phyloP scores from a whole-genome alignment of 2,888 invertebrate genomes.

The Antitype chi region DNA sequence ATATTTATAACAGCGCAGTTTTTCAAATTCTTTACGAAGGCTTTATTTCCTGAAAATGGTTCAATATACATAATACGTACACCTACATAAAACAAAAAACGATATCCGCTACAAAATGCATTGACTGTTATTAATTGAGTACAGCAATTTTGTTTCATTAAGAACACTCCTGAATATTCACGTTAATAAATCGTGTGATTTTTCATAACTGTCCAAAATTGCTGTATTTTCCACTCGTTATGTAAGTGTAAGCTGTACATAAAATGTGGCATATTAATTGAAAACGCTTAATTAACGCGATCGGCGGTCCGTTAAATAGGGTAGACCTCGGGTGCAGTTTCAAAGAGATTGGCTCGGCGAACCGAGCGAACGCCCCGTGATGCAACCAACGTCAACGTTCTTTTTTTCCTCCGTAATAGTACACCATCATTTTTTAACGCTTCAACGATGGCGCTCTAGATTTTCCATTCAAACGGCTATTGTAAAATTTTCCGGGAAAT shows the following conservation, averaged over 20 bases:
- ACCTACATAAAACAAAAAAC: neutral
- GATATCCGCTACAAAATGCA: neutral
- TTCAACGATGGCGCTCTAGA: conserved; percentile 50
- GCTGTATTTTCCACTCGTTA: conserved; percentile 26
- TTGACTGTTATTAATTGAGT: neutral
- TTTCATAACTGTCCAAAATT: conserved; percentile 22
- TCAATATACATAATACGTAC: neutral
- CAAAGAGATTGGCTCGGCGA: conserved; percentile 81
- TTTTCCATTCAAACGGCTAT: conserved; percentile 37
- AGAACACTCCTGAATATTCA: conserved; percentile 4
- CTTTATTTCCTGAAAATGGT: neutral
- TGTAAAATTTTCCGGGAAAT: conserved; percentile 13
- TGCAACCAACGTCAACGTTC: conserved; percentile 69
- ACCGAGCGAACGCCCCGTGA: conserved; percentile 71
- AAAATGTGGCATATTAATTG: conserved; percentile 62
- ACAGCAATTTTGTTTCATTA: neutral
- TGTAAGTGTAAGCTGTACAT: conserved; percentile 40
- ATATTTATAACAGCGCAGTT: conserved; percentile 5
- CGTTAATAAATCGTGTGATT: conserved; percentile 7
- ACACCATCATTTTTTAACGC: conserved; percentile 61
- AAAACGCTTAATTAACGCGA: conserved; percentile 83
- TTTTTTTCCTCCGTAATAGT: conserved; percentile 46
- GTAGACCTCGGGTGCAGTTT: conserved; percentile 80
- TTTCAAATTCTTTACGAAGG: neutral
- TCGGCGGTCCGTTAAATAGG: conserved; percentile 83